These are phyloP conservation scores for Suncus etruscus DNA, from an alignment of 2,113 vertebrate species.

Conservation along the genomic window DNA sequence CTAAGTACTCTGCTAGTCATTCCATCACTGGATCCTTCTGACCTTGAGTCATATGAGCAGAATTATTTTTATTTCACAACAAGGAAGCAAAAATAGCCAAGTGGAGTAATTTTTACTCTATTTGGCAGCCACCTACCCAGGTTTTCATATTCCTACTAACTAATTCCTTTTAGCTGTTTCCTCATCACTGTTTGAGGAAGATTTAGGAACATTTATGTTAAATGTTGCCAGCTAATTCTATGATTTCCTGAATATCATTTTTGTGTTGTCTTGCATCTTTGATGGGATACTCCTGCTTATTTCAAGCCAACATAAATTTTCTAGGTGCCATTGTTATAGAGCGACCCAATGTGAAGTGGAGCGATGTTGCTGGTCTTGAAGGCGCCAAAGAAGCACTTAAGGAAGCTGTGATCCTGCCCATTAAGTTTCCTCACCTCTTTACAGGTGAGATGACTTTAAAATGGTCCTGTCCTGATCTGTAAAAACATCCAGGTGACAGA, in stretches of 20 bases:
- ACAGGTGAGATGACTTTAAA: slow-evolving; percentile 89
- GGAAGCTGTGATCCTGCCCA: slow-evolving; percentile 98
- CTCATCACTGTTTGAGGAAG: not conserved
- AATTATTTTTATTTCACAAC: not conserved
- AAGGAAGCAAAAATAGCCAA: not conserved
- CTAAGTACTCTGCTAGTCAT: not conserved
- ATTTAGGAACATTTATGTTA: not conserved
- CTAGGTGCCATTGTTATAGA: slow-evolving; percentile 98
- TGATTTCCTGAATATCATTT: not conserved
- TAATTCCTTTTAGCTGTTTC: not conserved
- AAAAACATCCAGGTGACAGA: not conserved
- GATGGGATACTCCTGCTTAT: slow-evolving; percentile 25
- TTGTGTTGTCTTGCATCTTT: not conserved
- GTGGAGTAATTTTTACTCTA: not conserved
- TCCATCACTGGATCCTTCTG: not conserved
- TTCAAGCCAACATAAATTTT: slow-evolving; percentile 56
- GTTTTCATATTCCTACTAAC: not conserved
- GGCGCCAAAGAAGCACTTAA: slow-evolving; percentile 98
- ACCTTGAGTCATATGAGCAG: not conserved
- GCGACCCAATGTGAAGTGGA: slow-evolving; percentile 97
- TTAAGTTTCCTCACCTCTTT: slow-evolving; percentile 99
- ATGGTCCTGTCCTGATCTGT: not conserved
- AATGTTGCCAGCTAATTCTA: not conserved
- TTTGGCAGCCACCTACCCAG: not conserved
- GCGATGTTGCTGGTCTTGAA: slow-evolving; percentile 96